Conservation (phyloP, 2,113 vertebrate species). For the Nibea coibor region DNA sequence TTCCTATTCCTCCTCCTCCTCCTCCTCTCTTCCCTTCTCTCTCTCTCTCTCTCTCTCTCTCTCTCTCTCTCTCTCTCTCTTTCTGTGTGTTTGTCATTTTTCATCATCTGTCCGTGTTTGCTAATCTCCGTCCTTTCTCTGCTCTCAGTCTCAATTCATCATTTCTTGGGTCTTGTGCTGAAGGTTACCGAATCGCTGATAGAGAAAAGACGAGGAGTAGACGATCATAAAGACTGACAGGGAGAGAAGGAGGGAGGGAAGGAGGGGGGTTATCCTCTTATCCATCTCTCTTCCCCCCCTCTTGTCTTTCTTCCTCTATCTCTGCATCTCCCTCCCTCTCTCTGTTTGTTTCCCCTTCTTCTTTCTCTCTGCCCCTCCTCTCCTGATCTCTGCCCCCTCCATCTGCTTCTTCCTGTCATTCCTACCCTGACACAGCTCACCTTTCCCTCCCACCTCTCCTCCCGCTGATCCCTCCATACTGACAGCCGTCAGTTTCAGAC, state of each 20-base stretch:
- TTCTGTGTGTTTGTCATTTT: constrained; percentile 82
- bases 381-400: constrained; percentile 66
- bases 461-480: constrained; percentile 42
- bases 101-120: constrained; percentile 81
- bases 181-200: constrained; percentile 77
- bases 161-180: constrained; percentile 79
- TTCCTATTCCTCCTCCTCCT: neutral
- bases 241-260: constrained; percentile 39
- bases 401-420: constrained; percentile 59
- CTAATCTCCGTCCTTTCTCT: constrained; percentile 83
- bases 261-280: constrained; percentile 42
- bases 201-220: constrained; percentile 71
- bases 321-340: constrained; percentile 4
- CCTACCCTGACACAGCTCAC: constrained; percentile 55
- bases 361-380: constrained; percentile 27
- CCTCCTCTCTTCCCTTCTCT: neutral
- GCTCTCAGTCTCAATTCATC: constrained; percentile 84
- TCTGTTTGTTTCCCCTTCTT: constrained; percentile 5
- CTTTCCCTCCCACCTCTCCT: constrained; percentile 28
- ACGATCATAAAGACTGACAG: constrained; percentile 76
- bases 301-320: constrained; percentile 32
- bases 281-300: constrained; percentile 15
- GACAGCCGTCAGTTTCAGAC: constrained; percentile 73
- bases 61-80: constrained; percentile 16
- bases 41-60: constrained; percentile 6